These are phyloP conservation scores for Gymnoscopelus braueri DNA, from an alignment of 2,797 vertebrate species.

Conservation along the genomic window DNA sequence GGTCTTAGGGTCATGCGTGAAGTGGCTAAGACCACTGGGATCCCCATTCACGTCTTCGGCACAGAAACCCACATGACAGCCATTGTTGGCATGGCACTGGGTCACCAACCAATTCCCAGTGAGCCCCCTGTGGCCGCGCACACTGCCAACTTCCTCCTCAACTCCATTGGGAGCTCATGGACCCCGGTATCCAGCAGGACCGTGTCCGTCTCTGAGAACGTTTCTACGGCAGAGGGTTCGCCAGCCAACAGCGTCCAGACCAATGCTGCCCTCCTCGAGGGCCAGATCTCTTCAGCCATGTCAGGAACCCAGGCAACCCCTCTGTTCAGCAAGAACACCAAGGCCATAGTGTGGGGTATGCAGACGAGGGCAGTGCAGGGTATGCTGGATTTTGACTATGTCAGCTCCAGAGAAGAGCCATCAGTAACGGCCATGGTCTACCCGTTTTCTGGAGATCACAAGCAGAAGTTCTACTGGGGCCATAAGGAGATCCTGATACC, in stretches of 20 bases:
- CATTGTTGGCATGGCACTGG: constrained; percentile 97
- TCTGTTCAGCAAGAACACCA: constrained; percentile 92
- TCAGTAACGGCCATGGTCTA: constrained; percentile 97
- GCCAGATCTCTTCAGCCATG: too few species aligned
- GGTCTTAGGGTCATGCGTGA: constrained; percentile 97
- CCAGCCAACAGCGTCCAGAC: constrained; percentile 87
- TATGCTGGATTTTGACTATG: constrained; percentile 98
- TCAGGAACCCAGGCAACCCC: constrained; percentile 85
- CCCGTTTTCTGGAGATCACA: constrained; percentile 98
- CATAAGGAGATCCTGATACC: constrained; percentile 97
- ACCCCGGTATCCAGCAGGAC: constrained; percentile 91
- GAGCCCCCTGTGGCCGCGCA: constrained; percentile 92
- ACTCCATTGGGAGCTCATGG: constrained; percentile 77
- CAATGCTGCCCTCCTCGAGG: constrained; percentile 79
- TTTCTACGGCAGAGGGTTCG: constrained; percentile 74
- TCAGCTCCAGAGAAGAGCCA: constrained; percentile 91
- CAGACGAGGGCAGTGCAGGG: constrained; percentile 97
- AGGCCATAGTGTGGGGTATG: constrained; percentile 98
- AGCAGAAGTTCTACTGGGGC: constrained; percentile 99
- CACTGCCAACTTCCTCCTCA: constrained; percentile 97
- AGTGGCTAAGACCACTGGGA: constrained; percentile 97
- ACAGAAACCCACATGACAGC: constrained; percentile 99
- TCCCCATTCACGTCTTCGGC: constrained; percentile 91
- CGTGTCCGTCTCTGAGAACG: constrained; percentile 88
- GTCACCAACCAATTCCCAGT: constrained; percentile 92